phyloP scores from a whole-genome alignment of 2,888 invertebrate species.

The Zygaena filipendulae region DNA sequence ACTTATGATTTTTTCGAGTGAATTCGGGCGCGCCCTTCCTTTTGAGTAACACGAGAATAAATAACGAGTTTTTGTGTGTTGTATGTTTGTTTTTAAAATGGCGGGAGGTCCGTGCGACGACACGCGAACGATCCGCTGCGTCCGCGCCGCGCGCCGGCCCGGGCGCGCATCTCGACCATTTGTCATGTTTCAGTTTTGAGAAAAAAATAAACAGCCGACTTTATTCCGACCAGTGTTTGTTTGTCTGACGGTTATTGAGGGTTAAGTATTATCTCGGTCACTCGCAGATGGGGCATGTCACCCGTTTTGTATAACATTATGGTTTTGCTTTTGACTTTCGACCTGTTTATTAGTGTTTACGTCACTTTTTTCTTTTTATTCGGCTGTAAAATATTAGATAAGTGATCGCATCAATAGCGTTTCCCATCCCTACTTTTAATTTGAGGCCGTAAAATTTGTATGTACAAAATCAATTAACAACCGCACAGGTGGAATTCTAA shows the following conservation, averaged over 20 bases:
- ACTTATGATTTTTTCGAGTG: slow-evolving; percentile 62
- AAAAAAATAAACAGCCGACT: slow-evolving; percentile 61
- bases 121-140: slow-evolving; percentile 56
- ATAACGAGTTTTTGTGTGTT: slow-evolving; percentile 65
- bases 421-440: too few relatives aligned
- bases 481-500: slow-evolving; percentile 37
- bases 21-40: slow-evolving; percentile 63
- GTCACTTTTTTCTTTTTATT: too few relatives aligned
- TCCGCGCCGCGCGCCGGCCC: too few relatives aligned
- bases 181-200: slow-evolving; percentile 62
- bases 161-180: slow-evolving; percentile 49
- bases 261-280: slow-evolving; percentile 52
- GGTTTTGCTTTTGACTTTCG: slow-evolving; percentile 21
- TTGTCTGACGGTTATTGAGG: slow-evolving; percentile 57
- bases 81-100: slow-evolving; percentile 68
- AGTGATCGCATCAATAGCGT: too few relatives aligned
- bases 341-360: slow-evolving; percentile 1
- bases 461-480: slow-evolving; percentile 30
- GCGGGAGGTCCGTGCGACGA: slow-evolving; percentile 67
- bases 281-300: slow-evolving; percentile 49
- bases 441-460: slow-evolving; percentile 13
- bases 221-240: slow-evolving; percentile 59
- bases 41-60: slow-evolving; percentile 60
- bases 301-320: slow-evolving; percentile 24
- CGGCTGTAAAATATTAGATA: too few relatives aligned